Percentiles rank a stretch among this genome's conserved stretches.
phyloP scores from a whole-genome alignment of 2,797 vertebrate genomes.

The Yasuhikotakia modesta region DNA sequence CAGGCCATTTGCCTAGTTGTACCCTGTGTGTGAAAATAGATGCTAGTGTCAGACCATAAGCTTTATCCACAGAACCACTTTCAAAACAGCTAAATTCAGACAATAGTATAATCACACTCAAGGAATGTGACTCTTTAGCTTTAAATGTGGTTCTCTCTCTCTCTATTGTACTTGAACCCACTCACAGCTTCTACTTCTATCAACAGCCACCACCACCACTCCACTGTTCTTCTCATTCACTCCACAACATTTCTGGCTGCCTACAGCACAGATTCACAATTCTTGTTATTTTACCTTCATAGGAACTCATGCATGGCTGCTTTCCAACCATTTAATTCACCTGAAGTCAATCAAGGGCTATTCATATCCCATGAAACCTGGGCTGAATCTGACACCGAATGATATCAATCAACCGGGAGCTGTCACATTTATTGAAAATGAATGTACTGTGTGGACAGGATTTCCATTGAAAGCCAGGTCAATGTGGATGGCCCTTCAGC shows the following conservation, averaged over 20 bases:
- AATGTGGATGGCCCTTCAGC: not conserved
- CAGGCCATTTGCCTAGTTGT: too few species aligned
- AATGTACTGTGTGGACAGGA: not conserved
- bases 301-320: not conserved
- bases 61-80: not conserved
- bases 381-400: not conserved
- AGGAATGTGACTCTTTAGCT: not conserved
- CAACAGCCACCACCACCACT: not conserved
- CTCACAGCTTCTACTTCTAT: slow-evolving; percentile 29
- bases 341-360: not conserved
- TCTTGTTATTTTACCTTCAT: not conserved
- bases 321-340: not conserved
- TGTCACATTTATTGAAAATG: not conserved
- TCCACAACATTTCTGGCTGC: not conserved
- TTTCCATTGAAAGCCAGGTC: not conserved
- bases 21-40: too few species aligned
- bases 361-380: not conserved
- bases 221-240: not conserved
- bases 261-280: slow-evolving; percentile 21
- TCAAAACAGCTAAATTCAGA: not conserved
- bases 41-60: too few species aligned
- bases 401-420: too few species aligned
- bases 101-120: not conserved
- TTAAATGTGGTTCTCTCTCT: slow-evolving; percentile 31
- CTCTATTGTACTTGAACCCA: slow-evolving; percentile 8